These are phyloP conservation scores for Spea hammondii DNA, from an alignment of 2,797 vertebrate species.

Conservation along the genomic window DNA sequence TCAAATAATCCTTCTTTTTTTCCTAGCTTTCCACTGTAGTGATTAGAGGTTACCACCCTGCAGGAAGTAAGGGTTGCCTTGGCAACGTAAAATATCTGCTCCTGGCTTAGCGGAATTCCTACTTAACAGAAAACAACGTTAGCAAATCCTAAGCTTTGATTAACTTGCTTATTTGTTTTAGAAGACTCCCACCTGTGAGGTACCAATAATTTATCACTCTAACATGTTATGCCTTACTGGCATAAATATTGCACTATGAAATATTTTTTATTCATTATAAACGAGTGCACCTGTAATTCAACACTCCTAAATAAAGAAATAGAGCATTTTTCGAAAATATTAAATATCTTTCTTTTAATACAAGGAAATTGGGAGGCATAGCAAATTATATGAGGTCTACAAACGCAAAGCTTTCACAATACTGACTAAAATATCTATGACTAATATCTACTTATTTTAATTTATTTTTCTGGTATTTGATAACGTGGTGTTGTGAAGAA, in stretches of 20 bases:
- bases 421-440: no score
- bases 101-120: conserved; percentile 95
- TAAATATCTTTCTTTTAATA: not conserved
- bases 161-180: conserved; percentile 86
- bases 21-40: conserved; percentile 94
- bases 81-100: conserved; percentile 98
- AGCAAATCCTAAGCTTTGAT: conserved; percentile 94
- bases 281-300: conserved; percentile 31
- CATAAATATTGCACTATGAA: conserved; percentile 45
- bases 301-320: conserved; percentile 14
- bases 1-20: conserved; percentile 83
- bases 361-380: not conserved
- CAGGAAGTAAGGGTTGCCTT: conserved; percentile 97
- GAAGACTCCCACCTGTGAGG: conserved; percentile 87
- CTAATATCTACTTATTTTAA: no score
- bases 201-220: conserved; percentile 63
- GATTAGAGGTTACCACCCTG: conserved; percentile 97
- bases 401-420: no score
- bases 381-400: not conserved
- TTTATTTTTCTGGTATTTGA: no score
- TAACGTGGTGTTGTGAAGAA: no score
- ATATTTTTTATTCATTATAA: conserved; percentile 40
- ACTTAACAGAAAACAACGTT: conserved; percentile 98
- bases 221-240: conserved; percentile 27
- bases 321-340: conserved; percentile 7